phyloP scores from a whole-genome alignment of 1,140 invertebrate species.

The Dysdera silvatica region DNA sequence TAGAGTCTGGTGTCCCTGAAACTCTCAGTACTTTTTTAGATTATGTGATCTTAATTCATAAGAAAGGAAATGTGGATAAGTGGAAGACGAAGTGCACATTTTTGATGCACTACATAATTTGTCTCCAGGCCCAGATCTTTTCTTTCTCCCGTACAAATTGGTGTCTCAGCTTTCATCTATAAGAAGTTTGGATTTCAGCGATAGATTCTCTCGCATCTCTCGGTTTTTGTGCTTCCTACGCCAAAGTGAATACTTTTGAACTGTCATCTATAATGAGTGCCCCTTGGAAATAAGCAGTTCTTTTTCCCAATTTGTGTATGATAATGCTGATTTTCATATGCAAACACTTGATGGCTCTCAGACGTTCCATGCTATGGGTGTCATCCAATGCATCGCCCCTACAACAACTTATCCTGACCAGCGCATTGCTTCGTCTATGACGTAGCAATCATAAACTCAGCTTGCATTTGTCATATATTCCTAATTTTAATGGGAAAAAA shows the following conservation, averaged over 20 bases:
- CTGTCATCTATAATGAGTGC: too few species aligned
- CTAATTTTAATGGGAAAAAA: too few species aligned
- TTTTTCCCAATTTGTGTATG: conserved; percentile 32
- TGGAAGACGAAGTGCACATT: not conserved
- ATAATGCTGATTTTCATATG: conserved; percentile 37
- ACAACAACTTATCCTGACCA: too few species aligned
- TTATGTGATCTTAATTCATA: too few species aligned
- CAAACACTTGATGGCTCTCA: conserved; percentile 32
- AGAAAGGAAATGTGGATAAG: not conserved
- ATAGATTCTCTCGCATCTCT: conserved; percentile 15
- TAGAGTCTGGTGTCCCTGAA: too few species aligned
- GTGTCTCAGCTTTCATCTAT: not conserved
- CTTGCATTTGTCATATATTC: too few species aligned
- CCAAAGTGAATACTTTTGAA: too few species aligned
- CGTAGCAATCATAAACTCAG: too few species aligned
- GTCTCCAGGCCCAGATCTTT: not conserved
- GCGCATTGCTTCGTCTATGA: too few species aligned
- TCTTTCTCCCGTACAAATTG: not conserved
- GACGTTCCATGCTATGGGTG: conserved; percentile 37
- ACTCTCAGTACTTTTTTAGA: too few species aligned
- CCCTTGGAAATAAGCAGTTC: conserved; percentile 3
- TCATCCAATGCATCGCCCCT: conserved; percentile 25
- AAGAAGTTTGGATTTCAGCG: not conserved
- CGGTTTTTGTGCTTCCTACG: conserved; percentile 30
- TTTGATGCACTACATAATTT: not conserved